Evolutionary conservation across 2,888 invertebrate genomes (phyloP), one percentile per base, ranked within the genome.

Genomic region (Tanytarsus gracilentus): DNA sequence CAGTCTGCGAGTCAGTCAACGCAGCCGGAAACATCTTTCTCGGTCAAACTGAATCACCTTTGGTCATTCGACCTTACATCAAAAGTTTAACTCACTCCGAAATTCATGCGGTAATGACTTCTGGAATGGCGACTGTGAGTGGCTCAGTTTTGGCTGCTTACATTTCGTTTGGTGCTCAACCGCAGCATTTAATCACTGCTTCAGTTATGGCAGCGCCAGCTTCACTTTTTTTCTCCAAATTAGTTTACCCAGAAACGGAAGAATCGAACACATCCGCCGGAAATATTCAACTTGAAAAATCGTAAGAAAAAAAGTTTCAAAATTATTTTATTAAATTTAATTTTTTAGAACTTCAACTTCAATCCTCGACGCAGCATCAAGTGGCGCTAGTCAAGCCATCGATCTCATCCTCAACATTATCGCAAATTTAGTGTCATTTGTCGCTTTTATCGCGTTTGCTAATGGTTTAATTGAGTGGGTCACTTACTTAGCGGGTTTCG

Each of bases 161-260:
- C 71, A 89, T 96, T 60, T 80, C 80, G 3, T 94, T 91, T 71
- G 95, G 95, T 0, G 93, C 94, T 0, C 81, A 85, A 53, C 84
- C 97, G 0, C 82, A 88, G 0, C 90, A 96, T 71, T 75, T 98
- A 39, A 84, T 98, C 63, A 91, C 95, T 0, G 91, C 97, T 0
- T 91, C 91, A 63, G 86, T 98, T 1, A 96, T 98, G 96, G 91
- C 95, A 0, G 96, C 97, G 0, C 97, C 97, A 0, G 93, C 94
- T 0, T 88, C 96, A 0, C 73, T 98, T 25, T 92, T 91, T 66
- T 88, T 83, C 68, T 82, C 94, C 9, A 98, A 98, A 72, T 76
- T 99, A 0, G 79, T 95, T 67, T 86, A 88, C 76, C 98, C 98
- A 0, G 98, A 98, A 77, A 91, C 87, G 0, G 86, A 90, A 67